Evolutionary conservation across 1,140 invertebrate genomes (phyloP).

Genomic region (Cecropterus lyciades): DNA sequence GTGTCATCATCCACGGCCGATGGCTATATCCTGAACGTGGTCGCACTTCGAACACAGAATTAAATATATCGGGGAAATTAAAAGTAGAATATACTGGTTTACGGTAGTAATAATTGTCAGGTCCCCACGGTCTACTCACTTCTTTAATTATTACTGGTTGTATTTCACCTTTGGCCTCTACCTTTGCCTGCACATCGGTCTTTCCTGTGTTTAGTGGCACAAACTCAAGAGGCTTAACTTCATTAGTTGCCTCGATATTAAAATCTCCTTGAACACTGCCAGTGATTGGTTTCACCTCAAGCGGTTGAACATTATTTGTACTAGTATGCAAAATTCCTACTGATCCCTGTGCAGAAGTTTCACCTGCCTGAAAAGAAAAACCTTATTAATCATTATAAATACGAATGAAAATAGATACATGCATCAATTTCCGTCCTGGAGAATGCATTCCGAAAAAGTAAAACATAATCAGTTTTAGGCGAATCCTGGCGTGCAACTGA

Average conservation of each 20-base stretch:
- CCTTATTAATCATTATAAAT: too few relatives aligned
- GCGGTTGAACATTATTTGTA: conserved; percentile 46
- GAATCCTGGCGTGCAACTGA: too few relatives aligned
- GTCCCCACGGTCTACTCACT: conserved; percentile 63
- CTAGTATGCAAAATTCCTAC: conserved; percentile 54
- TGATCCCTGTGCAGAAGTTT: conserved; percentile 48
- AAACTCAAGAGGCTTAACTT: conserved; percentile 49
- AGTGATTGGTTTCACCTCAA: conserved; percentile 41
- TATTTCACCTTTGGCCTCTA: conserved; percentile 47
- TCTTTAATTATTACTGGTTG: conserved; percentile 65
- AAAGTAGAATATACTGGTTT: conserved; percentile 30
- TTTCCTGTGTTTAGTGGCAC: conserved; percentile 30
- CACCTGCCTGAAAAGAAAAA: conserved; percentile 60
- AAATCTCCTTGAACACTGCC: conserved; percentile 58
- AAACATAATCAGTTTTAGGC: too few relatives aligned
- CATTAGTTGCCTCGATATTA: conserved; percentile 58
- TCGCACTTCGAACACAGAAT: conserved; percentile 47
- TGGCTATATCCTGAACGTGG: conserved; percentile 37
- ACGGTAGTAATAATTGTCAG: conserved; percentile 12
- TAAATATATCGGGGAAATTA: conserved; percentile 44
- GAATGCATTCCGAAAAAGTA: too few relatives aligned
- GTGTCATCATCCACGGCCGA: conserved; percentile 35
- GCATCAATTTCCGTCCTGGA: not conserved
- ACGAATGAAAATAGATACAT: not conserved
- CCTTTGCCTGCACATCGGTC: conserved; percentile 37